phyloP scores from a whole-genome alignment of 2,797 vertebrate species.

The Ambastaia sidthimunki region DNA sequence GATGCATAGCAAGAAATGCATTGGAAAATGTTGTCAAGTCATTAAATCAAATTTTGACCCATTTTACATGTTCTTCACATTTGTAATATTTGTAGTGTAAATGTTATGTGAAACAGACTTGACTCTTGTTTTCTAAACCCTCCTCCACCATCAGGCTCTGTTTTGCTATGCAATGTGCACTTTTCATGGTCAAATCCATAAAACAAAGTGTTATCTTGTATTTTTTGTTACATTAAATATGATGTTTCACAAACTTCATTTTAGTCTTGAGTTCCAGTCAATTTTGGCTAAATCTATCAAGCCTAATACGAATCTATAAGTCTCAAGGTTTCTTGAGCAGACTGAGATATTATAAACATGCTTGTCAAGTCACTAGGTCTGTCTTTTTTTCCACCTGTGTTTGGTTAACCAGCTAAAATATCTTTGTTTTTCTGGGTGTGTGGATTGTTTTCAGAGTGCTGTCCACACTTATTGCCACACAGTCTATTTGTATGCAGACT shows the following conservation, averaged over 20 bases:
- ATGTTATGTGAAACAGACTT: too few species aligned
- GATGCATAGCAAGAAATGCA: neutral
- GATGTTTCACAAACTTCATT: neutral
- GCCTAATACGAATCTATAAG: neutral
- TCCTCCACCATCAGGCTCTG: too few species aligned
- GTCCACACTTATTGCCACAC: slow-evolving; percentile 53
- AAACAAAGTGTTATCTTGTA: too few species aligned
- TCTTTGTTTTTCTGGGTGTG: slow-evolving; percentile 8
- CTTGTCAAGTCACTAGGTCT: neutral
- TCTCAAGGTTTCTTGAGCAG: neutral
- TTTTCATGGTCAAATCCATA: too few species aligned
- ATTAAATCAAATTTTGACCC: neutral
- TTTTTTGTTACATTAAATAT: neutral
- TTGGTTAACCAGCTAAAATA: slow-evolving; percentile 12
- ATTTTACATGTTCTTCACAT: neutral
- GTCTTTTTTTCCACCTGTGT: slow-evolving; percentile 16
- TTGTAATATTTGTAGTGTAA: too few species aligned
- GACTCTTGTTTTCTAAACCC: too few species aligned
- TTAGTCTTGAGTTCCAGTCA: too few species aligned
- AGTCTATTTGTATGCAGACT: slow-evolving; percentile 60
- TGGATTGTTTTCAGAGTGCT: slow-evolving; percentile 45
- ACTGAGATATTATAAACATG: neutral
- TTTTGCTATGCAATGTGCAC: too few species aligned
- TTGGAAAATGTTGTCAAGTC: neutral
- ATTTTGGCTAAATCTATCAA: too few species aligned